Percentiles rank a stretch among this genome's conserved stretches.
These are phyloP conservation scores for Virgularia gustaviana DNA, from an alignment of 92 coral and sea anemone species.

Conservation along the genomic window DNA sequence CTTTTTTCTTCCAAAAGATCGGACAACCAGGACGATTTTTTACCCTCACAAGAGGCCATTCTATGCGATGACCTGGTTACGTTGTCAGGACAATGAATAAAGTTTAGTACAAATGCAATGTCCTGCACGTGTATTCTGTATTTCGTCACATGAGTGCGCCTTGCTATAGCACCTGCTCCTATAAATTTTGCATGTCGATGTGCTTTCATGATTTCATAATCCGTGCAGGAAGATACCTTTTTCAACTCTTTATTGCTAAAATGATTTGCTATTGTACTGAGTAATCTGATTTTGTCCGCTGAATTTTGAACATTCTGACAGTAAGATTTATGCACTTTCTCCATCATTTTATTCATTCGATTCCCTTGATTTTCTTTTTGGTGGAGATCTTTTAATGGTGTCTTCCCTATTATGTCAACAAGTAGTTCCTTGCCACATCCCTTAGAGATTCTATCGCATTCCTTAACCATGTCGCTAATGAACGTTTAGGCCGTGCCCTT, in stretches of 20 bases:
- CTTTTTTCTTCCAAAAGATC: constrained; percentile 12
- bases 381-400: background rate
- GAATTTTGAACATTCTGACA: background rate
- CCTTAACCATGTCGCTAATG: too few species aligned
- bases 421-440: background rate
- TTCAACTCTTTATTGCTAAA: constrained; percentile 32
- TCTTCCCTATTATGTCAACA: background rate
- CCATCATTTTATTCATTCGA: background rate
- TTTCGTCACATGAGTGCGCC: background rate
- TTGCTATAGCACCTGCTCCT: background rate
- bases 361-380: background rate
- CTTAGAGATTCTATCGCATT: too few species aligned
- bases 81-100: constrained; percentile 45
- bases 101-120: constrained; percentile 43
- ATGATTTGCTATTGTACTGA: constrained; percentile 24
- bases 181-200: background rate
- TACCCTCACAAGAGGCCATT: constrained; percentile 37
- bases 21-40: constrained; percentile 21
- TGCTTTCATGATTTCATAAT: constrained; percentile 32
- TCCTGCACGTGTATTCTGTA: constrained; percentile 22
- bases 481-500: constrained; percentile 7
- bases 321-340: background rate
- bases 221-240: constrained; percentile 12
- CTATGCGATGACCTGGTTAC: constrained; percentile 21
- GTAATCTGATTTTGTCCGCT: constrained; percentile 6